Base-by-base conservation (phyloP, 2,888 invertebrate species). In the Troides aeacus region DNA sequence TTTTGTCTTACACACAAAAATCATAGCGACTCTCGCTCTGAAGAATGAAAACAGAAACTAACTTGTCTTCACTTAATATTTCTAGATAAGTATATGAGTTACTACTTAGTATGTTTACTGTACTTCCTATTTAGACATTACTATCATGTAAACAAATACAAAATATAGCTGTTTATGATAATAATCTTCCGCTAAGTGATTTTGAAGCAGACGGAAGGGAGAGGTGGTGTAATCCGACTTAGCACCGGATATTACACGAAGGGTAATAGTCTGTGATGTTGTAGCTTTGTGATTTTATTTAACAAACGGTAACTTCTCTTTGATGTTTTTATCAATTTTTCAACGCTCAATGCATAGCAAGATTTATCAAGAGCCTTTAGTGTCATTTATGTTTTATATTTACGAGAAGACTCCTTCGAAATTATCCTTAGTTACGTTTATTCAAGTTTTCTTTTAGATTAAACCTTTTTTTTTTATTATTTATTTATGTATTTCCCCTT, bases 141-240 rank as follows among this genome's bases (percentile, higher is more conserved):
- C 10, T 50, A 18, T 50, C 50, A 17, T 10, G 7, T 7, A 39
- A 39, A 10, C 39, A 39, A 10, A 39, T 39, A 39, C 4, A 1
- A 39, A 24, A 50, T 50, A 50, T 50, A 50, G 17, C 56, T n/a
- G 23, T 57, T 18, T 23, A n/a, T n/a, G 21, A 8, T 21, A 57
- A 57, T 57, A 57, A 57, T n/a, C 56, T 57, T 21, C 8, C 21
- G 21, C 7, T 1, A 57, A 57, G 56, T 57, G 56, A 5, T 57
- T 57, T 57, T 21, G 18, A 7, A 15, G 56, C 56, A 23, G 21
- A 17, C 46, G 23, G 21, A 21, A 46, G 46, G 62, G 62, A 7
- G 62, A 21, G 62, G 42, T 46, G 23, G 42, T 46, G 42, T 46
- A 62, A 62, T 42, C 62, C 62, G 62, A 50, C 39, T 62, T 62